Evolutionary conservation across 2,888 invertebrate species (phyloP).

Genomic region (Drosophila nr. fundita): DNA sequence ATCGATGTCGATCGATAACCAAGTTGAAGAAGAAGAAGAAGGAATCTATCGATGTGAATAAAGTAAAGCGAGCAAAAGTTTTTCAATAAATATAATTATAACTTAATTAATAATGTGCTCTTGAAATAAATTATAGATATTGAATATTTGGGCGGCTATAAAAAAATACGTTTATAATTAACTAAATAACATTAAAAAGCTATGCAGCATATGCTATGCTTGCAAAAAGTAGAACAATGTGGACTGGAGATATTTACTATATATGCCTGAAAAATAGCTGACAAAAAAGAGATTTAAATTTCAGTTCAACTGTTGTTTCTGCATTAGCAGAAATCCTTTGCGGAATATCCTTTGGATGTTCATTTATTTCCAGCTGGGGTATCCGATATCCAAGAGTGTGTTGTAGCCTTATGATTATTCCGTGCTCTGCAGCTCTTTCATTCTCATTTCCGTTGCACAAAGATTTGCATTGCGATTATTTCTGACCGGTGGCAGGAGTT

Average conservation of each 20-base stretch:
- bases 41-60: no score
- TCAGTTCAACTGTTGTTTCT: not conserved
- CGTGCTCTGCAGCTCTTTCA: slow-evolving; percentile 14
- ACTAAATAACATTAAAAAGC: no score
- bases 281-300: not conserved
- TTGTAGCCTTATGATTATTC: slow-evolving; percentile 34
- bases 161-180: no score
- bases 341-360: slow-evolving; percentile 2
- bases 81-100: not conserved
- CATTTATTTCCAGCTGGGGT: not conserved
- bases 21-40: no score
- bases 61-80: no score
- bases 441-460: slow-evolving; percentile 45
- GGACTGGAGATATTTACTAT: no score
- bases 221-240: no score
- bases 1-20: not conserved
- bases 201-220: no score
- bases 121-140: no score
- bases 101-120: no score
- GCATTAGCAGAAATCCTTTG: not conserved
- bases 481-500: slow-evolving; percentile 19
- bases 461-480: slow-evolving; percentile 58
- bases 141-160: no score
- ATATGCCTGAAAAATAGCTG: not conserved
- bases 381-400: not conserved